Evolutionary conservation across 2,113 vertebrate genomes (phyloP).

Genomic region (Pardalotus punctatus): DNA sequence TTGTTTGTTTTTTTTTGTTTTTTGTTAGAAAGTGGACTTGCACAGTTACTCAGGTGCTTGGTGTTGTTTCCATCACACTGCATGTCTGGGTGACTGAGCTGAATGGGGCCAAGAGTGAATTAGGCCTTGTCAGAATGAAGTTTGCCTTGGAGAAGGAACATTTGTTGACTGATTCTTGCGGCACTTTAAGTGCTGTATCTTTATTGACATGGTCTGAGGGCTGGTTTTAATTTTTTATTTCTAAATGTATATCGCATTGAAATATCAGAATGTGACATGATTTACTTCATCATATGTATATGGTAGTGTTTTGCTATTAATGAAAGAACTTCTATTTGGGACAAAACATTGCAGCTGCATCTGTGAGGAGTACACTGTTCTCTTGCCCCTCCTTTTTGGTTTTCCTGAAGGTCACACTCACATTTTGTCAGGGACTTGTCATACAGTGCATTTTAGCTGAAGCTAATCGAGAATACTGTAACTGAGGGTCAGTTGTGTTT

Average conservation of each 20-base stretch:
- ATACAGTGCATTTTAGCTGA: not conserved
- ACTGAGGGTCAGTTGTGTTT: not conserved
- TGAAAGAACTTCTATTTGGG: not conserved
- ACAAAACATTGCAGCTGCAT: not conserved
- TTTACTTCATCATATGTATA: not conserved
- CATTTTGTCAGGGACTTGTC: not conserved
- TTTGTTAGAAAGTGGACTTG: not conserved
- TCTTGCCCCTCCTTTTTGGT: not conserved
- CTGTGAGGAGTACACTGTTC: rapidly evolving
- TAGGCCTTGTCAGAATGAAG: not conserved
- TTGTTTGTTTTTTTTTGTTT: not conserved
- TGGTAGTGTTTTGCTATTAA: not conserved
- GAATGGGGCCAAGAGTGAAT: not conserved
- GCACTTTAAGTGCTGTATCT: not conserved
- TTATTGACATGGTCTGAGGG: not conserved
- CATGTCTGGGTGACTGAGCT: not conserved
- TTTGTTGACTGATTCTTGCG: not conserved
- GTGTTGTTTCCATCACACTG: not conserved
- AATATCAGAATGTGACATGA: not conserved
- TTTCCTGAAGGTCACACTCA: not conserved
- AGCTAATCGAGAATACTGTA: not conserved
- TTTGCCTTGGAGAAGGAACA: not conserved
- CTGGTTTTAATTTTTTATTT: not conserved
- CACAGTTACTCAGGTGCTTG: not conserved
- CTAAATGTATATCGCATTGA: not conserved